Base-by-base conservation (phyloP, 2,797 vertebrate species). In the Emys orbicularis region DNA sequence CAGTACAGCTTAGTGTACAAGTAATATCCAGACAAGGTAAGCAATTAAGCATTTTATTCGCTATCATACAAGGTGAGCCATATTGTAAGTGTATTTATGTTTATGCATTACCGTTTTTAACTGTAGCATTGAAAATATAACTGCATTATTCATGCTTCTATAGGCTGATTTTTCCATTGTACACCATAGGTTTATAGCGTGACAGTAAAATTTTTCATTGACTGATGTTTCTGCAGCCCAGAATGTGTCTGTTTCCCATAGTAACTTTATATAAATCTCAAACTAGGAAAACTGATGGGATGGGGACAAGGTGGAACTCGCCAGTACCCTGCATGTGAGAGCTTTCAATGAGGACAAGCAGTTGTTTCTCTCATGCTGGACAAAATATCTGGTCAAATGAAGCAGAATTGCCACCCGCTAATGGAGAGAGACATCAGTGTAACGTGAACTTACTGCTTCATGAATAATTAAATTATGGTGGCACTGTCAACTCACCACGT, bases 1-100 rank as follows among this genome's bases (percentile, higher is more conserved):
- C 99, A n/a, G 99, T 99, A 92, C 99, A 99, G 96, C 99, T 99
- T 95, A 99, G 99, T 92, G 98, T 99, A 93, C 99, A 99, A 98
- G 99, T 99, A 90, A 98, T 99, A 98, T 99, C 99, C 94, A 99
- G 99, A 96, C 99, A 99, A 99, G 99, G 99, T 99, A 97, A 97
- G 97, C 83, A 84, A 50, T 50, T 49, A 37, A 1, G 8, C 50
- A 61, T 53, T 93, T 94, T 89, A 5, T 87, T 54, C 61, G 9
- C 50, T 90, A 5, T 81, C 56, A 31, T 23, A 29, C 50, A 80
- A 85, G 23, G 9, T 68, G 84, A 53, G 19, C 91, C 53, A 31
- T 81, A 25, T 1, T 82, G 15, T 56, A 79, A 11, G 1, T 84
- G 25, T 77, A 37, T 11, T 77, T 77, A 18, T 61, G 16, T 81